These are phyloP conservation scores for Poeciliopsis occidentalis DNA, from an alignment of 2,113 vertebrate genomes.

Conservation along the genomic window DNA sequence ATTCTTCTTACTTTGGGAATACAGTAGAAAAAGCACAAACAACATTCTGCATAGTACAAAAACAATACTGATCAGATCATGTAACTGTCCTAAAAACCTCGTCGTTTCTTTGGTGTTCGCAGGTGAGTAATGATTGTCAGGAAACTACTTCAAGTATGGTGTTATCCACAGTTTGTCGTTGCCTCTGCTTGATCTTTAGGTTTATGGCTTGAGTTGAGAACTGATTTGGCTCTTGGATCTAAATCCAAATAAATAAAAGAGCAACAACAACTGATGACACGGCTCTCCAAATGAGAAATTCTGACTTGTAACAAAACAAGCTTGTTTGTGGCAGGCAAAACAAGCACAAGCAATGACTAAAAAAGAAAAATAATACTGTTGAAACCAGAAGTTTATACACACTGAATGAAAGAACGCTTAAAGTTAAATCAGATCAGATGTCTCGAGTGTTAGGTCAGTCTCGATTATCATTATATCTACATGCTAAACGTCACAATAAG, in stretches of 20 bases:
- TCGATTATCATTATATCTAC: no score
- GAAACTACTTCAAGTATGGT: constrained; percentile 66
- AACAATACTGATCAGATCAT: constrained; percentile 27
- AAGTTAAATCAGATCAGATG: no score
- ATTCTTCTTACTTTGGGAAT: not conserved
- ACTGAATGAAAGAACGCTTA: no score
- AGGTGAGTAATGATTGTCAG: constrained; percentile 18
- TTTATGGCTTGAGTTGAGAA: constrained; percentile 60
- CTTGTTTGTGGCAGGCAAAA: constrained; percentile 10
- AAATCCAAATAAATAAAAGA: constrained; percentile 56
- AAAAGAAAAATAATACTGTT: not conserved
- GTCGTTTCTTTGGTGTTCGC: constrained; percentile 67
- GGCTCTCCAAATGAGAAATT: constrained; percentile 17
- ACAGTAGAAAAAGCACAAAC: constrained; percentile 48
- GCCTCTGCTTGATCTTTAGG: constrained; percentile 16
- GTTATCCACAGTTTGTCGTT: constrained; percentile 10
- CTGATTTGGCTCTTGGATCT: constrained; percentile 42
- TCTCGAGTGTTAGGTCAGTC: no score
- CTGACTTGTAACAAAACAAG: constrained; percentile 4
- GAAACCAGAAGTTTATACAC: no score
- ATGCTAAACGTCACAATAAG: no score
- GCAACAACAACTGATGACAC: constrained; percentile 45
- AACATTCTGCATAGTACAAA: not conserved
- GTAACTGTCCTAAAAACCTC: constrained; percentile 15
- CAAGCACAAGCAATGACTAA: constrained; percentile 22